phyloP scores from a whole-genome alignment of 2,113 vertebrate genomes.

The Trichechus manatus region DNA sequence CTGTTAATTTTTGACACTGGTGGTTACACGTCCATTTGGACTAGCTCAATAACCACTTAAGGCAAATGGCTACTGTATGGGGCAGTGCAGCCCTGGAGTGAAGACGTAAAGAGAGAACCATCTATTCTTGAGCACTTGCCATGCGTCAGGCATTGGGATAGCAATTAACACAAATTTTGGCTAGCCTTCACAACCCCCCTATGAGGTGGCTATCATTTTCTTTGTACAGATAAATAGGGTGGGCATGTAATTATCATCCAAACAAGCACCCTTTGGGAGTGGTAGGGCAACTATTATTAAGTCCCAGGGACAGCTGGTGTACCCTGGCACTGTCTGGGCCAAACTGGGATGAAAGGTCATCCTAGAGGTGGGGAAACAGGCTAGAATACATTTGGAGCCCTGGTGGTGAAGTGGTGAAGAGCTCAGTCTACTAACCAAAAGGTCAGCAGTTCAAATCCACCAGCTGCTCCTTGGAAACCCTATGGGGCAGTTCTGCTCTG shows the following conservation, averaged over 20 bases:
- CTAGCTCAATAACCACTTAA: not conserved
- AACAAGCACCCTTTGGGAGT: not conserved
- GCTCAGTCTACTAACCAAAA: too few relatives aligned
- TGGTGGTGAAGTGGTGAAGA: too few relatives aligned
- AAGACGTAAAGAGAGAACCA: not conserved
- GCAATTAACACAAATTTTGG: not conserved
- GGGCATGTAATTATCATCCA: not conserved
- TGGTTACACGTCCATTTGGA: not conserved
- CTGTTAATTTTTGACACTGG: not conserved
- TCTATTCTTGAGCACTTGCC: not conserved
- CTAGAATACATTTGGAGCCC: not conserved
- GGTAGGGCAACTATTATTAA: not conserved
- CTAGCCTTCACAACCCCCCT: not conserved
- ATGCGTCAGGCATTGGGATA: too few relatives aligned
- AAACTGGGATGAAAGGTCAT: not conserved
- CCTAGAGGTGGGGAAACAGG: not conserved
- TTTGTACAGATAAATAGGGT: not conserved
- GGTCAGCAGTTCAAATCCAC: too few relatives aligned
- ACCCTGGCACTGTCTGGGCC: not conserved
- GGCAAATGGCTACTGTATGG: not conserved
- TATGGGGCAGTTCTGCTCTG: too few relatives aligned
- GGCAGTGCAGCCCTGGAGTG: not conserved
- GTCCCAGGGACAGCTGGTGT: not conserved
- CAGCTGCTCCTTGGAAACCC: too few relatives aligned
- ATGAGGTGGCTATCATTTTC: not conserved